Percentiles rank a stretch among this genome's conserved stretches.
phyloP scores from a whole-genome alignment of 2,113 vertebrate species.

The Pelvicachromis taeniatus region DNA sequence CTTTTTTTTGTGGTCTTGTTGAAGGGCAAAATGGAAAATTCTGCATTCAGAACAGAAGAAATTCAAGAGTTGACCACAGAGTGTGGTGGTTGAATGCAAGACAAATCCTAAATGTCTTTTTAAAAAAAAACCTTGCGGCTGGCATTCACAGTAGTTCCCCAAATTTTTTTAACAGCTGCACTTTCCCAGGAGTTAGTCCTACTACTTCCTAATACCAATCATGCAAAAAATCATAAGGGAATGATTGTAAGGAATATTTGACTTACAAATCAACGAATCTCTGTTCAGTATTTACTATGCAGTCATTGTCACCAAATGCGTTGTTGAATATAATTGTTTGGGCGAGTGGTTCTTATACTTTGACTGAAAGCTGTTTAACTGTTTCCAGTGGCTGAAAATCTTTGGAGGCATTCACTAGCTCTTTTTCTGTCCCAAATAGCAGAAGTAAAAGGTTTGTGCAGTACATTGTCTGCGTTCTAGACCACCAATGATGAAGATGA shows the following conservation, averaged over 20 bases:
- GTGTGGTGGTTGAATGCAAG: background rate
- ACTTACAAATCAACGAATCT: background rate
- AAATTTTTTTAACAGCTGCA: background rate
- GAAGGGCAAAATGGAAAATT: background rate
- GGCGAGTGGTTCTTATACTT: background rate
- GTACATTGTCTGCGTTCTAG: no score
- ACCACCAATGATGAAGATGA: background rate
- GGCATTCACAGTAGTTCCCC: background rate
- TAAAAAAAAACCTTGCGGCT: background rate
- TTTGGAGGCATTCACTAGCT: background rate
- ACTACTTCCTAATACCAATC: background rate
- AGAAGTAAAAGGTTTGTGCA: background rate
- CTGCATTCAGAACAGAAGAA: background rate
- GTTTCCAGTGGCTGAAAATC: background rate
- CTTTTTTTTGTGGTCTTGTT: constrained; percentile 18
- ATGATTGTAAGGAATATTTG: background rate
- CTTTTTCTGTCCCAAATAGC: background rate
- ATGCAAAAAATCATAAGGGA: background rate
- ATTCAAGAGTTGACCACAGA: background rate
- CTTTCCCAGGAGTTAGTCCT: background rate
- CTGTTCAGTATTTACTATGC: background rate
- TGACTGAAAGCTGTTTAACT: background rate
- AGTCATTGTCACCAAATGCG: background rate
- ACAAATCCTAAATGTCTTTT: background rate
- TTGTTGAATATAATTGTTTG: background rate